phyloP scores from a whole-genome alignment of 2,888 invertebrate species.

The Xestia c-nigrum region DNA sequence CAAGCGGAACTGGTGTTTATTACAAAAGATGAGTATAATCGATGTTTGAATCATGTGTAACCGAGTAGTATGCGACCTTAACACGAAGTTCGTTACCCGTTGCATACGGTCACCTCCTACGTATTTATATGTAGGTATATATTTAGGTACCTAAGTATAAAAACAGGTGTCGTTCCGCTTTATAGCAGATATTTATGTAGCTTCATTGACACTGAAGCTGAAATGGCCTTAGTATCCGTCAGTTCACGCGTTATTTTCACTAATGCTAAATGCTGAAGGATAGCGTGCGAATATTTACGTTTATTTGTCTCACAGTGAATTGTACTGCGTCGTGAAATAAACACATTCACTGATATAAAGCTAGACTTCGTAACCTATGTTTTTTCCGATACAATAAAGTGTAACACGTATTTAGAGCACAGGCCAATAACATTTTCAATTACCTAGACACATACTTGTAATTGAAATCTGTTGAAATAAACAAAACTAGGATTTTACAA shows the following conservation, averaged over 20 bases:
- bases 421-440: slow-evolving; percentile 23
- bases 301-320: slow-evolving; percentile 14
- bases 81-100: slow-evolving; percentile 68
- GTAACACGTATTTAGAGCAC: background rate
- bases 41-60: slow-evolving; percentile 29
- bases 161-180: slow-evolving; percentile 41
- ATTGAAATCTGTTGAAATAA: slow-evolving; percentile 9
- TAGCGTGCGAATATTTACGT: slow-evolving; percentile 29
- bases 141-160: background rate
- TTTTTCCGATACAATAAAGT: background rate
- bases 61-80: slow-evolving; percentile 37
- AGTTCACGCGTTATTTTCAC: slow-evolving; percentile 59
- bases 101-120: slow-evolving; percentile 62
- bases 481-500: background rate
- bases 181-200: slow-evolving; percentile 25
- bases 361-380: background rate
- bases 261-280: slow-evolving; percentile 56
- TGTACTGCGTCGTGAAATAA: background rate
- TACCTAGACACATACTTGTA: background rate
- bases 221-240: slow-evolving; percentile 55
- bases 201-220: slow-evolving; percentile 52
- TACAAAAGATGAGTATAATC: slow-evolving; percentile 6
- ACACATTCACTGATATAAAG: background rate
- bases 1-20: slow-evolving; percentile 36
- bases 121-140: slow-evolving; percentile 2